Percentiles rank a stretch among this genome's conserved stretches.
Evolutionary conservation across 1,140 invertebrate species (phyloP).

Genomic region (Euura lappo): DNA sequence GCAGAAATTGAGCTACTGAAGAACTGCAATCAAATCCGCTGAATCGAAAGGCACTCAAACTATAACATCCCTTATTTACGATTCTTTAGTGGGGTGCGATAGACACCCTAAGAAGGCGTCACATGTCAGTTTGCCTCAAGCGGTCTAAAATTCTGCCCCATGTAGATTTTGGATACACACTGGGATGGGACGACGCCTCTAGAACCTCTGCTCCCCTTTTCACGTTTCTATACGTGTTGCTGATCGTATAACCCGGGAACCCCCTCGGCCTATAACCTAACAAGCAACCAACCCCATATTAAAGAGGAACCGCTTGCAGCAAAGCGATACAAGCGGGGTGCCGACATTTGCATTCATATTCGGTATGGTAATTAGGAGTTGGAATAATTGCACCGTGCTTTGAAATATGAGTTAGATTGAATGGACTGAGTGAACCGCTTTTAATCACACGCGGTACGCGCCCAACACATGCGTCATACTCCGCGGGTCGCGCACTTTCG

Average conservation of each 20-base stretch:
- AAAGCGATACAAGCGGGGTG: conserved; percentile 18
- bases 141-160: too few relatives aligned
- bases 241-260: not conserved
- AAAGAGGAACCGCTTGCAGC: conserved; percentile 36
- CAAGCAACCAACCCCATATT: conserved; percentile 42
- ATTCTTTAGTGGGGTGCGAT: conserved; percentile 37
- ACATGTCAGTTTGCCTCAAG: conserved; percentile 33
- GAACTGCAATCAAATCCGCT: conserved; percentile 43
- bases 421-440: conserved; percentile 9
- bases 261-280: conserved; percentile 43
- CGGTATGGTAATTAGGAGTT: conserved; percentile 52
- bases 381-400: conserved; percentile 44
- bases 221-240: not conserved
- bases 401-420: conserved; percentile 18
- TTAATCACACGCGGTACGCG: conserved; percentile 6
- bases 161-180: not conserved
- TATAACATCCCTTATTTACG: conserved; percentile 44
- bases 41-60: conserved; percentile 28
- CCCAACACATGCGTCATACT: too few relatives aligned
- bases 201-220: not conserved
- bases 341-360: conserved; percentile 50
- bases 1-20: not conserved
- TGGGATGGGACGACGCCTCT: not conserved
- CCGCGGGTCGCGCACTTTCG: too few relatives aligned
- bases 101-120: conserved; percentile 35